Evolutionary conservation across 2,888 invertebrate species (phyloP).

Genomic region (Phengaris arion): DNA sequence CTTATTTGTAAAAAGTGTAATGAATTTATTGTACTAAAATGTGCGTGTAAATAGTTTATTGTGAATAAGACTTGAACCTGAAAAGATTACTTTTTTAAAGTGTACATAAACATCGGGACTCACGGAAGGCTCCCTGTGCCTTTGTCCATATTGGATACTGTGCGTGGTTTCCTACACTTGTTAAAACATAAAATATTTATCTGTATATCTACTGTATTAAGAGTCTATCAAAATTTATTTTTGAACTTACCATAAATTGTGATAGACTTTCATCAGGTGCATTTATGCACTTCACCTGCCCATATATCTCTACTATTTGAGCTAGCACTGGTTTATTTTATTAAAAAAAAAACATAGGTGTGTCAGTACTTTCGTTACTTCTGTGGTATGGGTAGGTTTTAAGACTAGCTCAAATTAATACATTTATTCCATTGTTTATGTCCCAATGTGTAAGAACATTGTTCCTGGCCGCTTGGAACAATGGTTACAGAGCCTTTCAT

Average conservation of each 20-base stretch:
- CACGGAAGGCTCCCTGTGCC: constrained; percentile 62
- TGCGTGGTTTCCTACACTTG: constrained; percentile 70
- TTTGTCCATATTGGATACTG: constrained; percentile 77
- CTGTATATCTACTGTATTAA: constrained; percentile 61
- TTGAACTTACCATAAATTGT: constrained; percentile 73
- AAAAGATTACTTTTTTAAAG: constrained; percentile 73
- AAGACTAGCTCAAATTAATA: constrained; percentile 68
- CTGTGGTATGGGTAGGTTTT: constrained; percentile 58
- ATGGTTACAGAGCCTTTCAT: constrained; percentile 58
- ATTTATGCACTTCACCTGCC: constrained; percentile 50
- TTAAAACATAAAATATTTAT: constrained; percentile 78
- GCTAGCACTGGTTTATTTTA: constrained; percentile 69
- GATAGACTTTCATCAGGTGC: constrained; percentile 69
- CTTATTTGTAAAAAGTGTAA: constrained; percentile 79
- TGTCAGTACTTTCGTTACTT: constrained; percentile 37
- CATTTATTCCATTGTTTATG: constrained; percentile 41
- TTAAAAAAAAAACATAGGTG: constrained; percentile 31
- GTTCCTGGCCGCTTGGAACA: constrained; percentile 70
- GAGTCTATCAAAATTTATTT: constrained; percentile 77
- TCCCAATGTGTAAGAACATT: constrained; percentile 57
- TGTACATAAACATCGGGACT: constrained; percentile 76
- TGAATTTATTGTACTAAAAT: constrained; percentile 78
- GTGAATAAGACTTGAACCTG: constrained; percentile 75
- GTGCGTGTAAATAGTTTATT: constrained; percentile 79
- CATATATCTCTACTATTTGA: constrained; percentile 53